Base-by-base conservation (phyloP, 2,113 vertebrate genomes). In the Ophthalmolycus amberensis region DNA sequence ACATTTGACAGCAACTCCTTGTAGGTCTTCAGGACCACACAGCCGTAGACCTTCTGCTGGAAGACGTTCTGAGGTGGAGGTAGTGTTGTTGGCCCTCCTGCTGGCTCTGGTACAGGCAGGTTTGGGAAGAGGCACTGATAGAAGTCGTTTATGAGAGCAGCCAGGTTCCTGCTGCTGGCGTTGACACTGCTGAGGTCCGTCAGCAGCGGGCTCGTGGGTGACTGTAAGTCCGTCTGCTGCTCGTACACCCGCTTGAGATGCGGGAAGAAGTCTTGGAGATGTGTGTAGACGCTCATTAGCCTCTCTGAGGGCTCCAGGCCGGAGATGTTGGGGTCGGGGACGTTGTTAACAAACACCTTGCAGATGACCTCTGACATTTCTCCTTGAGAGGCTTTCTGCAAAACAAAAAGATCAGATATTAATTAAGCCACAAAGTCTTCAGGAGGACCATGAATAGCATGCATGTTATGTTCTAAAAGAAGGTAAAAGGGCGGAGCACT, bases 1-100 rank as follows among this genome's bases (percentile, higher is more conserved):
- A 91, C 84, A 5, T 88, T 90, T 5, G 74, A 83, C 68, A 95
- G 76, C 48, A 95, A 80, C 48, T 93, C 80, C 71, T 89, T 92
- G 85, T 92, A 94, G 76, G 79, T 93, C 52, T 91, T 93, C 77
- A 96, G 89, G 34, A 96, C 90, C 73, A 87, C 91, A 11, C 95
- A 96, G 75, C 94, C 95, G 4, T 96, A 95, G 32, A 95, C 89
- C 85, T 96, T 96, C 90, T 96, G 94, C 85, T 95, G 94, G 88
- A 96, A 96, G 65, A 91, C 50, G 46, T 95, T 95, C 83, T 93
- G 92, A 4, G 94, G 73, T 0, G 90, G 90, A 8, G 93, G 93
- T 71, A 94, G 76, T 73, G 83, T 75, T 0, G 92, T 94, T 0
- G 93, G 82, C 5, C 82, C 77, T 6, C 74, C 89, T 1, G 85